phyloP scores from a whole-genome alignment of 2,797 vertebrate genomes.

The Sciurus carolinensis region DNA sequence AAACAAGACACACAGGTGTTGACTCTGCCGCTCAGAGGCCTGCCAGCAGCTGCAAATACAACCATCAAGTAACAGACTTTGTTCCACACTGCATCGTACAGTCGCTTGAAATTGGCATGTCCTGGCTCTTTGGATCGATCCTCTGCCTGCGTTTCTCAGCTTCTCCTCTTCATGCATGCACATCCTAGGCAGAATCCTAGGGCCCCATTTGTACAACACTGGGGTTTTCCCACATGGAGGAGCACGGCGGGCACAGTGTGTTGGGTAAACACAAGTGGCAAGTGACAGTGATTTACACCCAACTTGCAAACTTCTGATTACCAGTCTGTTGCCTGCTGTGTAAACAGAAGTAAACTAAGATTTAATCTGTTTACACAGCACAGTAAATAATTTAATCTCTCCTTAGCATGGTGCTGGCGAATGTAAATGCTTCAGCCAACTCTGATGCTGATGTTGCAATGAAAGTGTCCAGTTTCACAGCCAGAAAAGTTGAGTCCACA shows the following conservation, averaged over 20 bases:
- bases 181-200: conserved; percentile 54
- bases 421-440: conserved; percentile 76
- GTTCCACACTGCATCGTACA: not conserved
- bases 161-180: not conserved
- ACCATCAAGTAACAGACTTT: not conserved
- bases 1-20: not conserved
- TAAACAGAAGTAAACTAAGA: conserved; percentile 81
- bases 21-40: not conserved
- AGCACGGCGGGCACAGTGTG: conserved; percentile 29
- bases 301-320: conserved; percentile 72
- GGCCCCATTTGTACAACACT: conserved; percentile 13
- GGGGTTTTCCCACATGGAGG: conserved; percentile 36
- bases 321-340: conserved; percentile 47
- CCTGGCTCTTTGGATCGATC: not conserved
- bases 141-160: not conserved
- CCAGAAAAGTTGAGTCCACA: conserved; percentile 41
- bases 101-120: not conserved
- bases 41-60: not conserved
- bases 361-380: conserved; percentile 78
- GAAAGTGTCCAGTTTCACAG: conserved; percentile 60
- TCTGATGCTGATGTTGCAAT: conserved; percentile 39
- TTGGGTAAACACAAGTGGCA: conserved; percentile 59
- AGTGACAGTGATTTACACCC: conserved; percentile 69
- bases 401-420: conserved; percentile 53
- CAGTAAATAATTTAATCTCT: conserved; percentile 77